phyloP scores from a whole-genome alignment of 2,797 vertebrate species.

The Cheirogaleus major region DNA sequence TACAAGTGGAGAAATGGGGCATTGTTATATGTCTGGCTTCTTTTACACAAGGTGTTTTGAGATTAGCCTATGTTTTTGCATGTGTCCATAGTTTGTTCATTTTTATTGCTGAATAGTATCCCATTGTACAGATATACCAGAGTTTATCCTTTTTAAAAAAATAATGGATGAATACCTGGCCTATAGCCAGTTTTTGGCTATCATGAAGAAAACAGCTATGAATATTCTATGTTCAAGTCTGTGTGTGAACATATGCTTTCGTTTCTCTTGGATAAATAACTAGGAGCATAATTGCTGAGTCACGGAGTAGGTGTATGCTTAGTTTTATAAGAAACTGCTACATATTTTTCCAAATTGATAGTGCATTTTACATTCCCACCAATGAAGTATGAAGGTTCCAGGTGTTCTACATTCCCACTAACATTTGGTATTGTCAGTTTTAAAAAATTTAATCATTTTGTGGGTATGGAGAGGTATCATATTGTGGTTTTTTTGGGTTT shows the following conservation, averaged over 20 bases:
- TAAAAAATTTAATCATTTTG: not conserved
- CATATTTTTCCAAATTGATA: not conserved
- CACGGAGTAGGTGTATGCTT: not conserved
- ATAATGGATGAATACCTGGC: not conserved
- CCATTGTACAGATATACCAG: not conserved
- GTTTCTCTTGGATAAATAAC: constrained; percentile 35
- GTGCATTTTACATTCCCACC: not conserved
- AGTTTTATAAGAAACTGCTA: constrained; percentile 19
- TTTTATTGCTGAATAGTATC: constrained; percentile 24
- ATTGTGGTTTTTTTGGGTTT: not conserved
- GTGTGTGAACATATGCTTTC: not conserved
- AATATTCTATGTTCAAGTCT: constrained; percentile 21
- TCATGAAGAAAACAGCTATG: constrained; percentile 22
- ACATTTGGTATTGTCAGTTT: not conserved
- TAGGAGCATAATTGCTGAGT: not conserved
- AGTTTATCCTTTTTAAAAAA: not conserved
- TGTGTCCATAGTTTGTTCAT: not conserved
- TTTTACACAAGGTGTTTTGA: not conserved
- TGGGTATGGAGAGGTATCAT: not conserved
- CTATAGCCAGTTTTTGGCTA: not conserved
- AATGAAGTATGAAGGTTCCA: not conserved
- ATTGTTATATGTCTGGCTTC: not conserved
- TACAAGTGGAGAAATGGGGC: not conserved
- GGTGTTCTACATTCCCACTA: not conserved
- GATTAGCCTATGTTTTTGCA: not conserved